Percentiles rank a stretch among this genome's conserved stretches.
Evolutionary conservation across 2,797 vertebrate species (phyloP).

Genomic region (Sebastes iracundus): DNA sequence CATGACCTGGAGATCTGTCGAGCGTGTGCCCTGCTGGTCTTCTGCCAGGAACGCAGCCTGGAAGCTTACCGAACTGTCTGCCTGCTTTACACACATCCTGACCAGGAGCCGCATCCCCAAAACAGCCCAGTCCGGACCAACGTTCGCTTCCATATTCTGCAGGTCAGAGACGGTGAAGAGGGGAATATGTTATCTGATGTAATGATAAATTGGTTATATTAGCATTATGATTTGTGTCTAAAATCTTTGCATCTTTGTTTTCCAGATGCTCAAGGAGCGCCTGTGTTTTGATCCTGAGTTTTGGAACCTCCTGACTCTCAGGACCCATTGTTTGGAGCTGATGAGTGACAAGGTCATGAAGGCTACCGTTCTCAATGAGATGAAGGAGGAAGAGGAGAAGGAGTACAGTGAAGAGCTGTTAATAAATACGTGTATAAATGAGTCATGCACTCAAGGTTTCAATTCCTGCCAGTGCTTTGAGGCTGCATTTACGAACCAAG

Average conservation of each 20-base stretch:
- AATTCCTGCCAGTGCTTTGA: conserved; percentile 30
- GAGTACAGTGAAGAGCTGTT: conserved; percentile 56
- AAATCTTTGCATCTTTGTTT: conserved; percentile 33
- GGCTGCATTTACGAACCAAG: not conserved
- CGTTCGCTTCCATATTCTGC: conserved; percentile 89
- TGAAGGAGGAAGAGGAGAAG: conserved; percentile 84
- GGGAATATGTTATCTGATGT: not conserved
- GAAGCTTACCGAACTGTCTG: conserved; percentile 94
- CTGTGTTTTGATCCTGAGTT: conserved; percentile 98
- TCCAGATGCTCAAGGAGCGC: conserved; percentile 93
- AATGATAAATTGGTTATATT: not conserved
- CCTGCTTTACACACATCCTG: conserved; percentile 91
- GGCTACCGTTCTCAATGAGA: conserved; percentile 82
- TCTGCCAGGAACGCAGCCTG: conserved; percentile 93
- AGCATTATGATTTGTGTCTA: not conserved
- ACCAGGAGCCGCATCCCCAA: conserved; percentile 93
- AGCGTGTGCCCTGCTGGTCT: conserved; percentile 92
- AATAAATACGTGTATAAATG: conserved; percentile 48
- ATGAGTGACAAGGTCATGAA: conserved; percentile 88
- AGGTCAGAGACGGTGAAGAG: conserved; percentile 54
- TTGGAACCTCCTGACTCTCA: conserved; percentile 96
- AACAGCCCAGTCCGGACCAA: conserved; percentile 89
- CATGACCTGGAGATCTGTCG: conserved; percentile 96
- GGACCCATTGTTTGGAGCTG: conserved; percentile 91
- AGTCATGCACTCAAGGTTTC: conserved; percentile 18